Conservation (phyloP, 2,113 vertebrate species). For the Erythrocercus mccallii region DNA sequence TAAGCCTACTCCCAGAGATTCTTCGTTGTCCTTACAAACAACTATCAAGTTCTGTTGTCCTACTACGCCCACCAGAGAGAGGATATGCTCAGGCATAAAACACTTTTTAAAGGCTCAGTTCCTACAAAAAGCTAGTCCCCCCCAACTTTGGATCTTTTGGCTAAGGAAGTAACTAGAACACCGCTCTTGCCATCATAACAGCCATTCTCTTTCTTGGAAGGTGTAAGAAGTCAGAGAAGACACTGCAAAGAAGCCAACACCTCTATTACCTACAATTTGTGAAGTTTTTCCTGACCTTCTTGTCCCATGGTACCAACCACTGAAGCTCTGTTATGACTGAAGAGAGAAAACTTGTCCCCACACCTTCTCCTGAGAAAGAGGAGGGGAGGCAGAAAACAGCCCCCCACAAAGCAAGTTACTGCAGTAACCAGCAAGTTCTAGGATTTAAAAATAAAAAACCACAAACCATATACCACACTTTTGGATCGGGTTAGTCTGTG, state of each 20-base stretch:
- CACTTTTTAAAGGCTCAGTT: not conserved
- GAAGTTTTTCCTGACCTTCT: not conserved
- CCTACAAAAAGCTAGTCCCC: not conserved
- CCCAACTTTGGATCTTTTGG: not conserved
- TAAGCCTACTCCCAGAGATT: not conserved
- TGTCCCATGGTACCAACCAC: not conserved
- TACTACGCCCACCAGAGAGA: not conserved
- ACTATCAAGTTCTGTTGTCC: not conserved
- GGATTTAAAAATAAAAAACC: conserved; percentile 37
- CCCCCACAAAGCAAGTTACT: not conserved
- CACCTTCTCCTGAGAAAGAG: not conserved
- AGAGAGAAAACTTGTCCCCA: not conserved
- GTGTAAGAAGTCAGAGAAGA: not conserved
- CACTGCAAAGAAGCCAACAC: not conserved
- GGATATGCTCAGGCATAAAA: not conserved
- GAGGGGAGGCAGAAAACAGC: not conserved
- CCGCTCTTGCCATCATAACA: not conserved
- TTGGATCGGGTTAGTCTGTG: not conserved
- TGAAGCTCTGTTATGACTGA: not conserved
- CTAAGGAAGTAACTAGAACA: not conserved
- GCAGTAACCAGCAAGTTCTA: not conserved
- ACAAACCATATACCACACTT: not conserved
- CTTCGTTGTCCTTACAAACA: not conserved
- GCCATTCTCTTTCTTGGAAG: not conserved
- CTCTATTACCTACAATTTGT: not conserved